Evolutionary conservation across 2,797 vertebrate species (phyloP), one percentile per base, ranked within the genome.

Genomic region (Hypotaenidia philippensis): DNA sequence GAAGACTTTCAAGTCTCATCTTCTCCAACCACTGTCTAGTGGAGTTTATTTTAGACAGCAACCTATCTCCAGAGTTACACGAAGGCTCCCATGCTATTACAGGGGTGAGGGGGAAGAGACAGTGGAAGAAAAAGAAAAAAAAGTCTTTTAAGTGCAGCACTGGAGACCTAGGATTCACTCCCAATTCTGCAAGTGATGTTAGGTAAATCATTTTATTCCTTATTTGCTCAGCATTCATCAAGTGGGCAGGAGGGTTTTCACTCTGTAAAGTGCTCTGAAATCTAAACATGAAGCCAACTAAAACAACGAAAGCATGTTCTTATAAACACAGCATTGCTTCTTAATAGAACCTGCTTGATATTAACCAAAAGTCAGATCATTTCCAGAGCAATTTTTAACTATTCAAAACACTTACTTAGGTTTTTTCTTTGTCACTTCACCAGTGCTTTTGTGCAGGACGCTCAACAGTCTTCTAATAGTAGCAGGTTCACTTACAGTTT

Each of bases 371-470:
- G 9, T 75, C n/a, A 87, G 32, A 6, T 11, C 16, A 91, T 56
- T 89, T 88, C 34, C 86, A 93, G 22, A 72, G 25, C 84, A 88
- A 86, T 44, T 57, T 77, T 47, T 68, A 94, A 86, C 66, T 83
- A 88, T 56, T 68, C 34, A 80, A 56, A 75, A 91, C 25, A 98
- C 99, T 99, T 96, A 99, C 99, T 99, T 99, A 41, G 99, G 99
- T 94, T 99, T 99, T 97, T 99, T 99, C 98, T 99, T 99, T 60
- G 98, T 98, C 83, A 99, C 98, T 97, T 99, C 99, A 6, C 99
- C 99, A 22, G 98, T 99, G 97, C 98, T 99, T 98, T 99, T 99
- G 96, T 99, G 99, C 53, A 99, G 98, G 71, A 99, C 76, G 20
- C 99, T 99, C 66, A 99, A 95, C 50, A 99, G 96, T 95, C 98